Evolutionary conservation across 2,113 vertebrate genomes (phyloP).

Genomic region (Megaceryle torquata): DNA sequence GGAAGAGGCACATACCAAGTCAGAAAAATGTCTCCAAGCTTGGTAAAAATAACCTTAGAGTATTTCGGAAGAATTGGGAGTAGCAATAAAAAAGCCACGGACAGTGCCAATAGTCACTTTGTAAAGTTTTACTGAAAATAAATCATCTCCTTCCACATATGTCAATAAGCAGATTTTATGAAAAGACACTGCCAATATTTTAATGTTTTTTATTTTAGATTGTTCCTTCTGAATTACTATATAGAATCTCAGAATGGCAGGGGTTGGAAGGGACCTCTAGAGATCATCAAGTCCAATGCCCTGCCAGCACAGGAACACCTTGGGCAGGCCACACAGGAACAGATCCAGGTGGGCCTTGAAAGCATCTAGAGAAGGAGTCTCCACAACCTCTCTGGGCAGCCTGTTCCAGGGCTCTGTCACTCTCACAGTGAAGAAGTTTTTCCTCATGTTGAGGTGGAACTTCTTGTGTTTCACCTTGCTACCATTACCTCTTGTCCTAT

Average conservation of each 20-base stretch:
- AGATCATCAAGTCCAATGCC: too few species aligned
- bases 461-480: too few species aligned
- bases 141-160: neutral
- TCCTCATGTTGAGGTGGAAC: too few species aligned
- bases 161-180: constrained; percentile 41
- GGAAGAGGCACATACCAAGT: neutral
- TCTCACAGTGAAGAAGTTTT: too few species aligned
- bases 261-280: too few species aligned
- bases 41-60: neutral
- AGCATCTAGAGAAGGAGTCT: too few species aligned
- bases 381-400: too few species aligned
- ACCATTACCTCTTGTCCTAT: too few species aligned
- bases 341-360: too few species aligned
- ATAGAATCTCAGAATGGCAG: neutral
- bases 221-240: neutral
- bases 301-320: too few species aligned
- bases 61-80: neutral
- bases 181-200: constrained; percentile 4
- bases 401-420: too few species aligned
- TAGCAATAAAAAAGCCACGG: neutral
- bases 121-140: neutral
- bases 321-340: too few species aligned
- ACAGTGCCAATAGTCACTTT: neutral
- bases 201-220: constrained; percentile 6
- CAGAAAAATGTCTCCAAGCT: neutral